Conservation (phyloP, 1,140 invertebrate species). For the Chrysopa pallens region DNA sequence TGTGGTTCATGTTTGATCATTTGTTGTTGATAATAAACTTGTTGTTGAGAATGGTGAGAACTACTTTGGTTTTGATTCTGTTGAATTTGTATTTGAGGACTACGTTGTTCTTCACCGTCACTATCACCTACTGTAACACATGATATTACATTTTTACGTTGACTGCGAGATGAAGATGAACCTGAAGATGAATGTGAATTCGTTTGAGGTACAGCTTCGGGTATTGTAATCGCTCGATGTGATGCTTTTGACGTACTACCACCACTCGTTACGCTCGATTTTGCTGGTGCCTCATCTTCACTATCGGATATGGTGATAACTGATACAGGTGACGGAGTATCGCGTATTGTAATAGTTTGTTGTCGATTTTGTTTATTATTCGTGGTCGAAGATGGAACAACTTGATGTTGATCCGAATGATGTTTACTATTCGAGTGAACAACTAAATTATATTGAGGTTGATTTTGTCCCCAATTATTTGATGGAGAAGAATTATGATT, state of each 20-base stretch:
- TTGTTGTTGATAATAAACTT: conserved; percentile 20
- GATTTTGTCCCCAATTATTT: not conserved
- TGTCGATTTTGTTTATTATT: conserved; percentile 10
- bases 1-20: conserved; percentile 34
- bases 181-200: conserved; percentile 5
- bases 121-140: conserved; percentile 69
- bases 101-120: conserved; percentile 49
- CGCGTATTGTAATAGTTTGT: conserved; percentile 70
- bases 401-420: not conserved
- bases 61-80: conserved; percentile 1
- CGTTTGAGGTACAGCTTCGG: conserved; percentile 12
- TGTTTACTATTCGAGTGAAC: not conserved
- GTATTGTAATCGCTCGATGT: conserved; percentile 5
- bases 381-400: not conserved
- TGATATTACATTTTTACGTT: conserved; percentile 55
- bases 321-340: conserved; percentile 87
- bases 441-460: not conserved
- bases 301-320: conserved; percentile 94
- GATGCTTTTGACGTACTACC: conserved; percentile 7
- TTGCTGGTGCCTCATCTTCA: conserved; percentile 60
- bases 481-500: conserved; percentile 6
- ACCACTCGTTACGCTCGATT: conserved; percentile 9
- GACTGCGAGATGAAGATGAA: conserved; percentile 4
- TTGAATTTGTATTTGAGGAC: conserved; percentile 23
- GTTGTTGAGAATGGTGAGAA: conserved; percentile 1